Base-by-base conservation (phyloP, 2,797 vertebrate genomes). In the Mormyrus proboscirostris region DNA sequence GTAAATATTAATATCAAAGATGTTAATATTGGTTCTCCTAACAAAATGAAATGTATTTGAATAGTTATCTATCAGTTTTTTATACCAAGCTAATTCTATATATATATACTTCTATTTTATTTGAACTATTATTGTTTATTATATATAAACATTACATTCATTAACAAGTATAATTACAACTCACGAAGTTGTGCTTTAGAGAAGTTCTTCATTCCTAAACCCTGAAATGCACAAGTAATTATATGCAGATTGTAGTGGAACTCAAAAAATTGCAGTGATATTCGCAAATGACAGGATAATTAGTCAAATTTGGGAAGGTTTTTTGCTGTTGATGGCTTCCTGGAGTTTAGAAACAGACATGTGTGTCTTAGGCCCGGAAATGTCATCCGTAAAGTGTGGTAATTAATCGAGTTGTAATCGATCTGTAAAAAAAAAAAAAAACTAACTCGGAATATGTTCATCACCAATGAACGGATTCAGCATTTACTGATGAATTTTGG, bases 1-100 rank as follows among this genome's bases (percentile, higher is more conserved):
- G 95, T 95, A 93, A 94, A 94, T 93, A 93, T 92, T 90, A 44
- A 41, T 3, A 53, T 65, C 82, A 44, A 44, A 19, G 5, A 19
- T 73, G 69, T 73, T 16, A 33, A 73, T 38, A 69, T 73, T 44
- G 5, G 14, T 76, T 76, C 33, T 41, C 14, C 2, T 76, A 41
- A 12, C 12, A 38, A 38, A 38, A 19, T 22, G 50, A 84, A 25
- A 84, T 50, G 10, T 49, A 4, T 44, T 50, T 51, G 22, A 22
- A 50, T 76, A 41, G 12, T 76, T 41, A 41, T 10, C 29, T 73
- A 84, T 84, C 8, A 8, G 9, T 51, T 25, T 69, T 69, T 84
- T 84, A 84, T 50, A 3, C 19, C 41, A 25, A 49, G 10, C 44
- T 50, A 73, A 73, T 83, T 83, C 4, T 25, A 83, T 10, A 50